Evolutionary conservation across 1,140 invertebrate genomes (phyloP).

Genomic region (Saccostrea cuccullata): DNA sequence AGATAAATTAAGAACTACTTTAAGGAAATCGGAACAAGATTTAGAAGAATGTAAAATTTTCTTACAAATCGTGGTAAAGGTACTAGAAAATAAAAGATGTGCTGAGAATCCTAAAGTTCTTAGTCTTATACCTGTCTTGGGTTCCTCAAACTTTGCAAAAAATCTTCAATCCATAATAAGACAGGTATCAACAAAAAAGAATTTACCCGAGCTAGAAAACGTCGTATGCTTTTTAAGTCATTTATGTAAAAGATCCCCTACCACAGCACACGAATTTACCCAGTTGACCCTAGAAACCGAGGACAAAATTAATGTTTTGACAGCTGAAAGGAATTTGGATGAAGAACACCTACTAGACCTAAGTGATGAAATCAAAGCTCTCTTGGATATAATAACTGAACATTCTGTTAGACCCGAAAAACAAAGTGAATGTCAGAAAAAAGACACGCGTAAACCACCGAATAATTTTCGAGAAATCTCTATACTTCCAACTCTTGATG

Average conservation of each 20-base stretch:
- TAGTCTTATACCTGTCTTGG: not conserved
- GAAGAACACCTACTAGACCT: not conserved
- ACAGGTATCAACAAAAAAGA: not conserved
- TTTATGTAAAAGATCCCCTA: constrained; percentile 7
- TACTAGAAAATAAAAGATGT: constrained; percentile 3
- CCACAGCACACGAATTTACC: not conserved
- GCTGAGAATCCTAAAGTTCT: not conserved
- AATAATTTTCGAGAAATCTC: constrained; percentile 70
- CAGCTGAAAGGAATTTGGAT: not conserved
- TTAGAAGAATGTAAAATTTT: not conserved
- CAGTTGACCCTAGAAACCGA: not conserved
- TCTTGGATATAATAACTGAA: not conserved
- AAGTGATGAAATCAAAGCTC: not conserved
- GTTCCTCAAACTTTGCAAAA: not conserved
- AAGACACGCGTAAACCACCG: constrained; percentile 56
- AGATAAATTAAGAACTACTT: not conserved
- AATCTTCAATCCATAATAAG: not conserved
- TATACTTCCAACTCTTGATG: constrained; percentile 65
- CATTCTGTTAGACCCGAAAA: not conserved
- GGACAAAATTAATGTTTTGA: not conserved
- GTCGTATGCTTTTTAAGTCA: not conserved
- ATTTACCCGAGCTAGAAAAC: not conserved
- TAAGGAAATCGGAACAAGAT: not conserved
- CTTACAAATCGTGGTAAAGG: not conserved
- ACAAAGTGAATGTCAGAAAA: not conserved